Conservation (phyloP, 1,140 invertebrate species). For the Nymphalis io region DNA sequence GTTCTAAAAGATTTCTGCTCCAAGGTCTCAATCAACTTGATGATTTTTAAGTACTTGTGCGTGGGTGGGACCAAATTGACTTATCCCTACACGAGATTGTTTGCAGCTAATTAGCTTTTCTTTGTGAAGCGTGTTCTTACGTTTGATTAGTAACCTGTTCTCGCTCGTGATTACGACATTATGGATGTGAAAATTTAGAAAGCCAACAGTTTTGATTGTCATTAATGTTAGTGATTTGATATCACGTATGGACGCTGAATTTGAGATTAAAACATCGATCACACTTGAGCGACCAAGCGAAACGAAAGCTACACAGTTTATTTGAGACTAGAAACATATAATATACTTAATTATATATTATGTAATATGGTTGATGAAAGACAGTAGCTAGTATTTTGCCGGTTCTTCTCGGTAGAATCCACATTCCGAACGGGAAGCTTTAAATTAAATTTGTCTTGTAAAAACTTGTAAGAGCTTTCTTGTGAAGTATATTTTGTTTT, state of each 20-base stretch:
- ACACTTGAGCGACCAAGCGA: too few species aligned
- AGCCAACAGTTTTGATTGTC: constrained; percentile 3
- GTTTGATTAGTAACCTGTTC: constrained; percentile 30
- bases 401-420: too few species aligned
- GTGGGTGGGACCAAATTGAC: constrained; percentile 28
- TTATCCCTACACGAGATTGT: constrained; percentile 21
- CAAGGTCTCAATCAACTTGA: constrained; percentile 23
- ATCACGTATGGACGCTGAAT: background rate
- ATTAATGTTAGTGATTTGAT: background rate
- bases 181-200: constrained; percentile 8
- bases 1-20: background rate
- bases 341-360: too few species aligned
- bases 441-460: too few species aligned
- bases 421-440: too few species aligned
- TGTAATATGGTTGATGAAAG: too few species aligned
- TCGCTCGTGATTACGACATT: constrained; percentile 27
- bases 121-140: constrained; percentile 21
- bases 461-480: too few species aligned
- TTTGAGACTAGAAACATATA: too few species aligned
- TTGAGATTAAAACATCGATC: too few species aligned
- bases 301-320: too few species aligned
- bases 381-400: too few species aligned
- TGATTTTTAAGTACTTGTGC: constrained; percentile 25
- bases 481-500: too few species aligned
- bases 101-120: constrained; percentile 31